Conservation (phyloP, 2,797 vertebrate species). For the Leontocebus nigricollis region DNA sequence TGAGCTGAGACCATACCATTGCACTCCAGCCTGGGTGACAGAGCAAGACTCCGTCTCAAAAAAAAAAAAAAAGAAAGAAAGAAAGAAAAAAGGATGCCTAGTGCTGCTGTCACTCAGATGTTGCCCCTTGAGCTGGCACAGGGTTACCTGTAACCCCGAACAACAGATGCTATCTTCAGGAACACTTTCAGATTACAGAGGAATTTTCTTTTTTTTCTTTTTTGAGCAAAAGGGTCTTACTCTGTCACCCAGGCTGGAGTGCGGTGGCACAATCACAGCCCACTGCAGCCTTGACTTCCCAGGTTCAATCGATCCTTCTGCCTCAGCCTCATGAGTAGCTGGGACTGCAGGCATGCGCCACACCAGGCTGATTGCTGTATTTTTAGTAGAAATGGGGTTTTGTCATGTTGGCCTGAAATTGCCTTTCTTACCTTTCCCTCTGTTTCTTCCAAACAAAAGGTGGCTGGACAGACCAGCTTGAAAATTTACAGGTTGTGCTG, state of each 20-base stretch:
- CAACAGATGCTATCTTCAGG: not conserved
- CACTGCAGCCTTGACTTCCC: not conserved
- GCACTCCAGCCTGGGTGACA: too few relatives aligned
- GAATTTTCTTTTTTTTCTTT: not conserved
- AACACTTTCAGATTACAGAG: not conserved
- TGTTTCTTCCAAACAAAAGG: not conserved
- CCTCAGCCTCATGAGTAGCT: not conserved
- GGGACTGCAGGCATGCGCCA: fast-evolving
- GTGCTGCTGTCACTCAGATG: not conserved
- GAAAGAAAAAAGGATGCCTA: not conserved
- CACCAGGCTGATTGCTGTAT: too few relatives aligned
- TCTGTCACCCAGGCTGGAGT: not conserved
- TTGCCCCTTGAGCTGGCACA: not conserved
- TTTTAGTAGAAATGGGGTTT: not conserved
- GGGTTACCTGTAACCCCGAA: not conserved
- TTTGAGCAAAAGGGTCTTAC: not conserved
- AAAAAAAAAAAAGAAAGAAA: too few relatives aligned
- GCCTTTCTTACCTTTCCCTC: not conserved
- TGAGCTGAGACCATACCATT: too few relatives aligned
- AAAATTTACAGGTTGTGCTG: not conserved
- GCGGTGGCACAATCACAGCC: not conserved
- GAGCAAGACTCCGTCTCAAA: too few relatives aligned
- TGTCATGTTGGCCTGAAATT: not conserved
- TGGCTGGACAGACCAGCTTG: not conserved
- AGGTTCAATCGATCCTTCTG: not conserved